These are phyloP conservation scores for Proctacanthus coquilletti DNA, from an alignment of 1,140 invertebrate genomes.

Conservation along the genomic window DNA sequence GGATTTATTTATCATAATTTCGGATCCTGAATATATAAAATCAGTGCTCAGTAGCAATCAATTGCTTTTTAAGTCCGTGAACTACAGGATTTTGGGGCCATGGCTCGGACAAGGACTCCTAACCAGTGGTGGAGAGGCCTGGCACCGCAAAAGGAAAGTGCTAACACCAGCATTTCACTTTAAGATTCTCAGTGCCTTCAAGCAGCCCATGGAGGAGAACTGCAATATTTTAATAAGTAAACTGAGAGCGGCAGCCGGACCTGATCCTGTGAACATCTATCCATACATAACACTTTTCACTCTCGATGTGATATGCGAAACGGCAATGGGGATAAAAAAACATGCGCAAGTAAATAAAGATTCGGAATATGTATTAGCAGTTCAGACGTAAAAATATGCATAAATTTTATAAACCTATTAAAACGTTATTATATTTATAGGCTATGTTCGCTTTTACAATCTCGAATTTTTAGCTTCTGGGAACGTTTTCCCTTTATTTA, in stretches of 20 bases:
- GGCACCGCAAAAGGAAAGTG: slow-evolving; percentile 63
- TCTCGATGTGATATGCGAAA: slow-evolving; percentile 66
- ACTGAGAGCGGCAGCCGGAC: slow-evolving; percentile 15
- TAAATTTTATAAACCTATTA: background rate
- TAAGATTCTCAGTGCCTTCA: slow-evolving; percentile 65
- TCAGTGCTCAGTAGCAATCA: slow-evolving; percentile 44
- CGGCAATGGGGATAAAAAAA: slow-evolving; percentile 63
- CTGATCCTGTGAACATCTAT: slow-evolving; percentile 39
- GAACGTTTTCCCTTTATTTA: slow-evolving; percentile 38
- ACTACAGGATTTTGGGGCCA: slow-evolving; percentile 38
- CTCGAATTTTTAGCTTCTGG: slow-evolving; percentile 43
- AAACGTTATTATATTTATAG: slow-evolving; percentile 12
- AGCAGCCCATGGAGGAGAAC: slow-evolving; percentile 42
- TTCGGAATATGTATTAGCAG: slow-evolving; percentile 45
- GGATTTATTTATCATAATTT: slow-evolving; percentile 22
- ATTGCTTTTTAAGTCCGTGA: slow-evolving; percentile 31
- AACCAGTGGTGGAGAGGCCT: slow-evolving; percentile 53
- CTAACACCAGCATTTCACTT: slow-evolving; percentile 85
- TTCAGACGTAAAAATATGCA: slow-evolving; percentile 21
- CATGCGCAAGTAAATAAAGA: slow-evolving; percentile 38
- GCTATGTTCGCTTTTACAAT: slow-evolving; percentile 28
- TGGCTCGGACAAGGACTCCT: slow-evolving; percentile 53
- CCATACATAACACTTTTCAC: slow-evolving; percentile 53
- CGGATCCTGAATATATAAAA: slow-evolving; percentile 22
- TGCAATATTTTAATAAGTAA: slow-evolving; percentile 25